Evolutionary conservation across 2,113 vertebrate species (phyloP), one percentile per base, ranked within the genome.

Genomic region (Sander vitreus): DNA sequence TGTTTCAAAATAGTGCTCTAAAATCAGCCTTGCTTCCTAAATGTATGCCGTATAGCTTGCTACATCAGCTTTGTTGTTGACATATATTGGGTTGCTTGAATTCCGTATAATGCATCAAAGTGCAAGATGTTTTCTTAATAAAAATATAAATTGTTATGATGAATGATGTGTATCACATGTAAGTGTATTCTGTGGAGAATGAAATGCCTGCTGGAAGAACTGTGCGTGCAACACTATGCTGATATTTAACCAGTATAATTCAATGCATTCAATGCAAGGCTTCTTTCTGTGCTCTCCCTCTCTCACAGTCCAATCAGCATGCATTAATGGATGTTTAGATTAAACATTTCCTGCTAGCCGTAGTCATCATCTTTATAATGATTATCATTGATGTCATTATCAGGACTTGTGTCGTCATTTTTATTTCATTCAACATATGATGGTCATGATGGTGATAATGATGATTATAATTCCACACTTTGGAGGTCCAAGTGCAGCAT

Each of bases 401-500:
- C 25, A 55, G 3, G n/a, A 43, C 45, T 36, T 43, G 6, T 53
- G 53, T 19, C 25, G 62, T 36, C 1, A 51, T 71, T 65, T 33
- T 62, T 36, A 14, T 9, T 13, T 43, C 11, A 64, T 43, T 47
- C 47, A 66, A 30, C 21, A 39, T n/a, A 25, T 45, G 45, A 68
- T 16, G 57, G 19, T 30, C 30, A 18, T 15, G 36, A 58, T 73
- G 4, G 23, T n/a, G 5, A 33, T 65, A n/a, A 68, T 55, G 36
- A 73, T 13, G 8, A 53, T 43, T n/a, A 10, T 69, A n/a, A 69
- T 54, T n/a, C 27, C 57, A 73, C 60, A 60, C 51, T 15, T 6
- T 50, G 78, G 50, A 3, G 11, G 59, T 60, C 67, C 36, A 25
- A 57, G 64, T 79, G 58, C 63, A 15, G 68, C 75, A n/a, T 39